These are phyloP conservation scores for Strigops habroptila DNA, from an alignment of 2,113 vertebrate genomes.

Conservation along the genomic window DNA sequence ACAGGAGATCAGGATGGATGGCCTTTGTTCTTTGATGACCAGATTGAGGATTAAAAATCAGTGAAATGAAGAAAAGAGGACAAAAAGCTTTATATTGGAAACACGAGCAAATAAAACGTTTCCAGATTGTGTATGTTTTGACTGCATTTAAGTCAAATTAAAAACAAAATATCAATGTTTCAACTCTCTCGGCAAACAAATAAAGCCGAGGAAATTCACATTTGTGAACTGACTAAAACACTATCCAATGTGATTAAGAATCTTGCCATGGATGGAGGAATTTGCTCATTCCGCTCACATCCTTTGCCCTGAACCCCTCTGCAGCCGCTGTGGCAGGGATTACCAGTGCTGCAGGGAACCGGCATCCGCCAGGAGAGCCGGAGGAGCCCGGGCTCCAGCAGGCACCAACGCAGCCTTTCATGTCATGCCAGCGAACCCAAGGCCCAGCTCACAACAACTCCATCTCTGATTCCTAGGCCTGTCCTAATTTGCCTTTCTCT, in stretches of 20 bases:
- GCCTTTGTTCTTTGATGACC: not conserved
- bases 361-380: not conserved
- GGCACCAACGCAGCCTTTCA: not conserved
- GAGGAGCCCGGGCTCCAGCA: not conserved
- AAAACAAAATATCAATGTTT: not conserved
- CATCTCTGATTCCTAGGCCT: slow-evolving; percentile 2
- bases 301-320: not conserved
- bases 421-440: not conserved
- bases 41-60: not conserved
- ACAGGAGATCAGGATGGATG: not conserved
- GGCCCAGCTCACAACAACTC: not conserved
- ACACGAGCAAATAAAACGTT: not conserved
- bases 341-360: not conserved
- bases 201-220: not conserved
- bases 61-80: not conserved
- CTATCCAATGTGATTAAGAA: not conserved
- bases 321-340: not conserved
- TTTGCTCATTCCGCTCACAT: not conserved
- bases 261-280: not conserved
- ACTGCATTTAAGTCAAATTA: not conserved
- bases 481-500: not conserved
- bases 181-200: not conserved
- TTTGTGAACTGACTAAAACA: rapidly evolving
- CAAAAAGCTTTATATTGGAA: not conserved
- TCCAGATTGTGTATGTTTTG: not conserved